Conservation (phyloP, 2,113 vertebrate species). For the Plecturocebus donacophilus region DNA sequence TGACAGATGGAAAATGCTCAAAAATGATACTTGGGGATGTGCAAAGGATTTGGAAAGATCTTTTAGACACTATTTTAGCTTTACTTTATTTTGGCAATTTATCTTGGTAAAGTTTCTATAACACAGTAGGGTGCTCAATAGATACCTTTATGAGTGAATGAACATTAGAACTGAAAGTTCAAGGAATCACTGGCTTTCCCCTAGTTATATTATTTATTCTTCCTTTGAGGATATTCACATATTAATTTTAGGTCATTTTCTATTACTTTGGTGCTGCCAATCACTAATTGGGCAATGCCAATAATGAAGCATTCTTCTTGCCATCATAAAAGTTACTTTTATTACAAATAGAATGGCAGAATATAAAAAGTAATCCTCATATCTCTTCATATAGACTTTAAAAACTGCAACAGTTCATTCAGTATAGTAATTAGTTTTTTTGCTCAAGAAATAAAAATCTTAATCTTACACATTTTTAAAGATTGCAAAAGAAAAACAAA, state of each 20-base stretch:
- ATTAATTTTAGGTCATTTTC: conserved; percentile 17
- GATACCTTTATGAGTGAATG: conserved; percentile 12
- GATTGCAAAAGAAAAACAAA: conserved; percentile 49
- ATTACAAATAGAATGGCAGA: conserved; percentile 65
- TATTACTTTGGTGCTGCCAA: neutral
- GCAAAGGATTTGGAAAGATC: conserved; percentile 82
- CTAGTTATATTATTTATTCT: neutral
- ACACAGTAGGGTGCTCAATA: neutral
- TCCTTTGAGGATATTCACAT: neutral
- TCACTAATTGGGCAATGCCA: conserved; percentile 44
- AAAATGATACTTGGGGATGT: conserved; percentile 88
- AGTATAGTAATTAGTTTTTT: conserved; percentile 49
- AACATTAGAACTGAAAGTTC: conserved; percentile 30
- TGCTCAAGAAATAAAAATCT: conserved; percentile 70
- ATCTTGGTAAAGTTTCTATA: conserved; percentile 8
- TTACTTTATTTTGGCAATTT: conserved; percentile 33
- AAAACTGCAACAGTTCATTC: conserved; percentile 5
- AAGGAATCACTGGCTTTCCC: conserved; percentile 8
- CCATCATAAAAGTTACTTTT: conserved; percentile 45
- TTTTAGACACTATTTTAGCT: conserved; percentile 15
- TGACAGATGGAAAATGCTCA: conserved; percentile 88
- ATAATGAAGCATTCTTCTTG: conserved; percentile 25
- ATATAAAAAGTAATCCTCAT: conserved; percentile 76
- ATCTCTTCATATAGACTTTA: conserved; percentile 57
- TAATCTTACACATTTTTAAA: conserved; percentile 64